Conservation (phyloP, 2,113 vertebrate species). For the Alethe castanea region DNA sequence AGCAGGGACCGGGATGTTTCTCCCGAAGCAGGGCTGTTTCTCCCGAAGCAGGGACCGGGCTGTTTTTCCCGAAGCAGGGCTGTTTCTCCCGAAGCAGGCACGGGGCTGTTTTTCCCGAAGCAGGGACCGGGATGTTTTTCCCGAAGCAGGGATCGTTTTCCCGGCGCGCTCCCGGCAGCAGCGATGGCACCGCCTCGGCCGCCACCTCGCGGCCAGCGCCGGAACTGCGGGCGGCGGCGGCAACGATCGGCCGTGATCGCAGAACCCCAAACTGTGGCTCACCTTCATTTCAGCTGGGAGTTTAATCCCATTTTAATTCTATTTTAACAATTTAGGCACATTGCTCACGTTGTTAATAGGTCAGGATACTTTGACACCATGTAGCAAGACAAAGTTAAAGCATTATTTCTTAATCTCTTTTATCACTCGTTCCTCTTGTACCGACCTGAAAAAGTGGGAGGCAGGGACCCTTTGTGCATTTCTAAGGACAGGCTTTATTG, state of each 20-base stretch:
- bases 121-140: too few species aligned
- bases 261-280: rapidly evolving
- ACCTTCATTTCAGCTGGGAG: not conserved
- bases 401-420: not conserved
- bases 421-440: not conserved
- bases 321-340: too few species aligned
- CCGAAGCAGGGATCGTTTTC: too few species aligned
- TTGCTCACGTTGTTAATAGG: not conserved
- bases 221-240: not conserved
- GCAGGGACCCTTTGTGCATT: not conserved
- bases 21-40: too few species aligned
- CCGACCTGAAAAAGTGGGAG: not conserved
- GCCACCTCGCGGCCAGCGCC: not conserved
- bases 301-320: too few species aligned
- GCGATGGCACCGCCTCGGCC: not conserved
- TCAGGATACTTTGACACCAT: not conserved
- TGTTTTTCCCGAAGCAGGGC: too few species aligned
- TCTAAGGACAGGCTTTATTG: not conserved
- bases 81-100: too few species aligned
- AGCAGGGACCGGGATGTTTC: too few species aligned
- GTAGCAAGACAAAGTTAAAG: not conserved
- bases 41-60: too few species aligned
- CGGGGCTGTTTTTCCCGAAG: too few species aligned
- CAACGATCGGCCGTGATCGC: rapidly evolving
- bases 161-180: not conserved